Base-by-base conservation (phyloP, 2,888 invertebrate genomes). In the Oxycera nigricornis region DNA sequence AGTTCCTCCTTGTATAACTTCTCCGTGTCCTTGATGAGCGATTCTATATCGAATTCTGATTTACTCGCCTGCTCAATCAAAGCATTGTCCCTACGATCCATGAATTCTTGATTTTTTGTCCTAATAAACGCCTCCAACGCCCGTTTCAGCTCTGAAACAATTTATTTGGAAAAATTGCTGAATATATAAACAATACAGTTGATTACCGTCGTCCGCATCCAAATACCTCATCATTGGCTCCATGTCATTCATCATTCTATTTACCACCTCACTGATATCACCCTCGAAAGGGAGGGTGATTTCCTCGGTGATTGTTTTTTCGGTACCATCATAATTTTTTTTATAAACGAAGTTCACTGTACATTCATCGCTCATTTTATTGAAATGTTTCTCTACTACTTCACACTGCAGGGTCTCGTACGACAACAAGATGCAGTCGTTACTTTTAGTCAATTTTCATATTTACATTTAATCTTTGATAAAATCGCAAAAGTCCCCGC, bases 1-100 rank as follows among this genome's bases (percentile, higher is more conserved):
- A 95, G 91, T 86, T 96, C 94, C 81, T 94, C 89, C 80, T 91
- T 92, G 82, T 93, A 95, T 6, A 90, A 85, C 78, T 91, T 92
- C 81, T 95, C 94, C 90, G 94, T 94, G 80, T 90, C 89, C 80
- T 91, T 91, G 1, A 93, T 91, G 14, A 93, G 87, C 26, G 91
- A 90, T 80, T 95, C 94, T 1, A 92, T 86, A 81, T 92, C 91
- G 0, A 91, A 83, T 74, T 89, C 88, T 74, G 90, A 90, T 79
- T 87, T 88, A 78, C 88, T 90, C 0, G 90, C 88, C 73, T 88
- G 88, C 65, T 89, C 86, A 0, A 94, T 84, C 0, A 91, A 83
- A 73, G 87, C 88, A 73, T 89, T 90, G 76, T 90, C 90, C 79
- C 89, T 86, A 70, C 89, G 88, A 82, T 92, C 91, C 82, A 91